Conservation (phyloP, 2,888 invertebrate genomes). For the Notocelia uddmanniana region DNA sequence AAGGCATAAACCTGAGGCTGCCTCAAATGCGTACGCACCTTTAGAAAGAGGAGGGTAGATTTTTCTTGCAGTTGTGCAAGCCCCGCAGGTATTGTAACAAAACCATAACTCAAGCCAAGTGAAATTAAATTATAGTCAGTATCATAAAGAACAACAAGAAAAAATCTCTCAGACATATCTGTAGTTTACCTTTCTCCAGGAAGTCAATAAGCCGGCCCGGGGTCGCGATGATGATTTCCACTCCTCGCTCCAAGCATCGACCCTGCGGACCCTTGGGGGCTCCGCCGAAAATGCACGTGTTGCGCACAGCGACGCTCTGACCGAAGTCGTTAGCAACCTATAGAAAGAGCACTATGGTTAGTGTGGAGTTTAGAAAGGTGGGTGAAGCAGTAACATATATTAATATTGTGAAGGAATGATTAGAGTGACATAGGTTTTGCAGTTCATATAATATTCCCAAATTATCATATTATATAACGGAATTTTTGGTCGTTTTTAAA, state of each 20-base stretch:
- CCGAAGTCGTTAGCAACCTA: constrained; percentile 97
- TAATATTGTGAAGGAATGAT: not conserved
- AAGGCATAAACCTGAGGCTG: no score
- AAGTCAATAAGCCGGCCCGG: constrained; percentile 98
- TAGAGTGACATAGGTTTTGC: not conserved
- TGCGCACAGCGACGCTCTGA: constrained; percentile 93
- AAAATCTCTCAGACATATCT: no score
- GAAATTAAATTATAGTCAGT: no score
- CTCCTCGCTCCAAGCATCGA: constrained; percentile 92
- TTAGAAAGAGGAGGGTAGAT: no score
- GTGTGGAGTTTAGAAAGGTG: not conserved
- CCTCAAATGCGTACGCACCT: no score
- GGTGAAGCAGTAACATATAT: constrained; percentile 2
- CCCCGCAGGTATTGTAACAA: no score
- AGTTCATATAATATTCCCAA: constrained; percentile 2
- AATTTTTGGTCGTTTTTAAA: not conserved
- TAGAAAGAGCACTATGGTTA: constrained; percentile 45
- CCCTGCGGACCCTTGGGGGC: constrained; percentile 98
- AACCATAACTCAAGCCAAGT: no score
- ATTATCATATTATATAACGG: not conserved
- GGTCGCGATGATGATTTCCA: constrained; percentile 98
- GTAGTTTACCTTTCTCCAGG: constrained; percentile 90
- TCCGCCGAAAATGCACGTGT: constrained; percentile 99
- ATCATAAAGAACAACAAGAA: no score
- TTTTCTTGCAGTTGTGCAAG: no score